A percentile compares a stretch with the other conserved stretches of the same genome.
Conservation (phyloP, 2,888 invertebrate genomes). For the Spodoptera littoralis region DNA sequence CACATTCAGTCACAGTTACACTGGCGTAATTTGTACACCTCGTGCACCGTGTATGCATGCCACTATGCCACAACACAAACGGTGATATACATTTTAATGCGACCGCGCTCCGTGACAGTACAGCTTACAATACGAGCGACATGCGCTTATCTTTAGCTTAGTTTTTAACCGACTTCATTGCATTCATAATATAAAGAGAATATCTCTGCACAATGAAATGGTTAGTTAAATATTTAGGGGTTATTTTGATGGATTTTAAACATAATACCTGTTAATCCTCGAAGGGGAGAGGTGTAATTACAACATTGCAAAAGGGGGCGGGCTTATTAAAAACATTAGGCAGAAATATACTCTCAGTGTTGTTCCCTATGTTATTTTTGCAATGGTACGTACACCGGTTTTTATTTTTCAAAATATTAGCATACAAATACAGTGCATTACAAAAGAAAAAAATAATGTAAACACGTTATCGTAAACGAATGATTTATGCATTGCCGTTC, state of each 20-base stretch:
- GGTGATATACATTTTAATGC: conserved; percentile 56
- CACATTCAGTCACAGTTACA: conserved; percentile 68
- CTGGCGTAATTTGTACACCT: conserved; percentile 70
- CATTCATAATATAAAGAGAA: conserved; percentile 16
- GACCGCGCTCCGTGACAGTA: conserved; percentile 39
- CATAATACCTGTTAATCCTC: too few relatives aligned
- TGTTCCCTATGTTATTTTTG: too few relatives aligned
- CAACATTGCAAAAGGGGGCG: too few relatives aligned
- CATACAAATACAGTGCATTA: conserved; percentile 34
- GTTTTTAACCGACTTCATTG: conserved; percentile 10
- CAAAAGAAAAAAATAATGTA: conserved; percentile 44
- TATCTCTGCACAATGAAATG: background rate
- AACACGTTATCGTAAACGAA: conserved; percentile 45
- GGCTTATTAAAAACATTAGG: too few relatives aligned
- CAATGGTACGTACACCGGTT: too few relatives aligned
- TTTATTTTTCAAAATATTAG: conserved; percentile 10
- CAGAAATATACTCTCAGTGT: too few relatives aligned
- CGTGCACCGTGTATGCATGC: conserved; percentile 45
- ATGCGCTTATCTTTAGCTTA: conserved; percentile 30
- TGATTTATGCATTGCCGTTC: conserved; percentile 59
- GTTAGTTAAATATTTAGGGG: too few relatives aligned
- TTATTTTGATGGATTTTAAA: too few relatives aligned
- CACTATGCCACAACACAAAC: conserved; percentile 30
- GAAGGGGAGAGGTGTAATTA: too few relatives aligned
- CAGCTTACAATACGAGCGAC: conserved; percentile 7